Conservation (phyloP, 1,140 invertebrate genomes). For the Drosophila lacteicornis region DNA sequence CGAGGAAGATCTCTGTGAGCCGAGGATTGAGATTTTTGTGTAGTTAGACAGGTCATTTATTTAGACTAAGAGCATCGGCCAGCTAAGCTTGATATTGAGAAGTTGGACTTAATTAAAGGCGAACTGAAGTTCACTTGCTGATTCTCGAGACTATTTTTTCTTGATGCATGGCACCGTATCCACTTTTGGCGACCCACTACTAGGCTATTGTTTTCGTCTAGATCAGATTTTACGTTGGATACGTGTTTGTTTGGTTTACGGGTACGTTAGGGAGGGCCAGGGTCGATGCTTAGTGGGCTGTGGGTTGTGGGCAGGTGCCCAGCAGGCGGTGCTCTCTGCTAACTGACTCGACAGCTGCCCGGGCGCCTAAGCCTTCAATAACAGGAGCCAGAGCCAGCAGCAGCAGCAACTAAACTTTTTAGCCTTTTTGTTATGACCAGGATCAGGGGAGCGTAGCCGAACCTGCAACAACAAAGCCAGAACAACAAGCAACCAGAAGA, state of each 20-base stretch:
- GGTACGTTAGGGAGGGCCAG: conserved; percentile 18
- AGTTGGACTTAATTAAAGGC: not conserved
- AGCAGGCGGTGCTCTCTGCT: conserved; percentile 46
- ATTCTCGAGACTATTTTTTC: conserved; percentile 3
- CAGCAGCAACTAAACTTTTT: conserved; percentile 66
- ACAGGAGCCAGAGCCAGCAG: conserved; percentile 48
- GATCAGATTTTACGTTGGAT: conserved; percentile 49
- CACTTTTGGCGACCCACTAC: conserved; percentile 31
- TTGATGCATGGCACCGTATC: conserved; percentile 6
- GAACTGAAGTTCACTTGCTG: not conserved
- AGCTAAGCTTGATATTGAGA: not conserved
- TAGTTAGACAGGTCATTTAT: not conserved
- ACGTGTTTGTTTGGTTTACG: conserved; percentile 54
- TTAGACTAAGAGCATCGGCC: not conserved
- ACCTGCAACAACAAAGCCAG: conserved; percentile 21
- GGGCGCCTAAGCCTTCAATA: conserved; percentile 79
- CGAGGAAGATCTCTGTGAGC: too few relatives aligned
- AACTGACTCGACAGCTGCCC: conserved; percentile 61
- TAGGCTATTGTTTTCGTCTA: conserved; percentile 67
- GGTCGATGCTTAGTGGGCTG: not conserved
- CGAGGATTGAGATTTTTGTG: too few relatives aligned
- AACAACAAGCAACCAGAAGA: conserved; percentile 65
- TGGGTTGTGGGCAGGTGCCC: conserved; percentile 3
- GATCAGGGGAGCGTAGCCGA: conserved; percentile 54
- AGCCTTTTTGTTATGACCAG: conserved; percentile 73